Evolutionary conservation across 2,888 invertebrate species (phyloP).

Genomic region (Apodemia zela): DNA sequence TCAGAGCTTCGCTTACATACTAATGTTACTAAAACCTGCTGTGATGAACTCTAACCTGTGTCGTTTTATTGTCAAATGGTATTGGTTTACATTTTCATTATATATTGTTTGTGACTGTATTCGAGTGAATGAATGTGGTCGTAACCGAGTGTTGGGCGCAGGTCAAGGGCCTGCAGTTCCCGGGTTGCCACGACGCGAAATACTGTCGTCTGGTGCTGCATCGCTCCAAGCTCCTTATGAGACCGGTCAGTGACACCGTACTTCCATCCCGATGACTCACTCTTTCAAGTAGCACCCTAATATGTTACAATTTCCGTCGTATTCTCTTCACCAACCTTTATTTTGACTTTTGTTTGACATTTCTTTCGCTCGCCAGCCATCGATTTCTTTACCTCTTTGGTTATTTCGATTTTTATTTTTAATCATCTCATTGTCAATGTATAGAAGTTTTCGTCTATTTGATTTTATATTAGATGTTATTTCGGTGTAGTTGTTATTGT

Average conservation of each 20-base stretch:
- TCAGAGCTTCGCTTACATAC: conserved; percentile 57
- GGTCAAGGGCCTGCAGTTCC: conserved; percentile 98
- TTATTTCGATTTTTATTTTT: conserved; percentile 31
- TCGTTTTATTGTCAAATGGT: conserved; percentile 11
- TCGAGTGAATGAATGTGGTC: conserved; percentile 25
- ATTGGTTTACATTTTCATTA: conserved; percentile 15
- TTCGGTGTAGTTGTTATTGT: conserved; percentile 20
- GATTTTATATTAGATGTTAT: conserved; percentile 24
- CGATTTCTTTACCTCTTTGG: conserved; percentile 32
- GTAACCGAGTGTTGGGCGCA: conserved; percentile 77
- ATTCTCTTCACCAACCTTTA: conserved; percentile 20
- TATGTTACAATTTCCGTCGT: conserved; percentile 9
- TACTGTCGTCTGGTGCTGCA: conserved; percentile 98
- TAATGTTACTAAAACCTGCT: conserved; percentile 27
- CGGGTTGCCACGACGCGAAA: conserved; percentile 96
- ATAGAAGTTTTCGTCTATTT: conserved; percentile 23
- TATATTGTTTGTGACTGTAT: conserved; percentile 5
- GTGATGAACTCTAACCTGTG: conserved; percentile 19
- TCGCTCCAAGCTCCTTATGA: conserved; percentile 97
- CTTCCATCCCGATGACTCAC: conserved; percentile 11
- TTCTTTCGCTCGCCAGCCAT: conserved; percentile 31
- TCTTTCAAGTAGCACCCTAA: conserved; percentile 5
- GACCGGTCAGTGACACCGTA: conserved; percentile 89
- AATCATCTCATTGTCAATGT: conserved; percentile 33
- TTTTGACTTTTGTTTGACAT: conserved; percentile 30